phyloP scores from a whole-genome alignment of 2,113 vertebrate species.

The Chamaetylas fuelleborni region DNA sequence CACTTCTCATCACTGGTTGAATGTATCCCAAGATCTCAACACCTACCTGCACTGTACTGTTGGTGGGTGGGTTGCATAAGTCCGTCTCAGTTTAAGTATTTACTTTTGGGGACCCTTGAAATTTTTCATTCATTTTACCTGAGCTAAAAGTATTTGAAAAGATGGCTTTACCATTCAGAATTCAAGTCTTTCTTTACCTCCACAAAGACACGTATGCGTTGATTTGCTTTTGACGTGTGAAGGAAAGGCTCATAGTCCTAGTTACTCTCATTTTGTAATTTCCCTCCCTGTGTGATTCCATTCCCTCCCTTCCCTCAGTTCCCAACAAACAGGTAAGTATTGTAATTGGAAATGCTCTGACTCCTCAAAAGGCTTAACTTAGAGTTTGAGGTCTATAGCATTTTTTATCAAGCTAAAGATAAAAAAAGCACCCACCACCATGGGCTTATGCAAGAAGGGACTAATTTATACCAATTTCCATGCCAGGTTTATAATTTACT shows the following conservation, averaged over 20 bases:
- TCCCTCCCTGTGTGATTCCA: not conserved
- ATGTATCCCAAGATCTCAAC: not conserved
- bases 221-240: not conserved
- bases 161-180: not conserved
- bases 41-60: not conserved
- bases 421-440: not conserved
- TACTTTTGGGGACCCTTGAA: not conserved
- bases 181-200: not conserved
- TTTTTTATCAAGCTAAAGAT: not conserved
- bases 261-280: not conserved
- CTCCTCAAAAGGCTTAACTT: not conserved
- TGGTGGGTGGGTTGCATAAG: not conserved
- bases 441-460: not conserved
- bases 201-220: not conserved
- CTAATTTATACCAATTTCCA: not conserved
- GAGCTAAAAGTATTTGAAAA: not conserved
- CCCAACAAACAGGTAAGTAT: not conserved
- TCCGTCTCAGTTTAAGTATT: not conserved
- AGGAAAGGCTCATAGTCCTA: not conserved
- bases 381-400: not conserved
- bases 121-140: not conserved
- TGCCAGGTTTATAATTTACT: not conserved
- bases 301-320: not conserved
- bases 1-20: fast-evolving
- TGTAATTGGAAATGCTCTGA: not conserved